A percentile compares a stretch with the other conserved stretches of the same genome.
Conservation (phyloP, 2,113 vertebrate species). For the Upupa epops region DNA sequence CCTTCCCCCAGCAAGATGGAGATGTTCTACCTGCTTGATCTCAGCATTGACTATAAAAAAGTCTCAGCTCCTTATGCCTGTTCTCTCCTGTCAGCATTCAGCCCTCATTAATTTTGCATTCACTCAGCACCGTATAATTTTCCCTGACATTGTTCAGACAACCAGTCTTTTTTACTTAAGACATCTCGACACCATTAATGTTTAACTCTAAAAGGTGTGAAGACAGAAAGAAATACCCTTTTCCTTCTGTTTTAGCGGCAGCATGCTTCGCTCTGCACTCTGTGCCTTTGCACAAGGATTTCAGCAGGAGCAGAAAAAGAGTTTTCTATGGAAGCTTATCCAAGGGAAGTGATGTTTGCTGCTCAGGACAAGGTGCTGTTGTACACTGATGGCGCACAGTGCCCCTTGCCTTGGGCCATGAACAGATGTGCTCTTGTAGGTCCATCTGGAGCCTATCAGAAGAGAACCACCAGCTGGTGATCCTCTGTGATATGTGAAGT, state of each 20-base stretch:
- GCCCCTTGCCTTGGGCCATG: background rate
- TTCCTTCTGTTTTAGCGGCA: background rate
- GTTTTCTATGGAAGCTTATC: background rate
- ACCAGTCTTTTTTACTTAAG: background rate
- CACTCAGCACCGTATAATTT: conserved; percentile 22
- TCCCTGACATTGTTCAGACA: conserved; percentile 38
- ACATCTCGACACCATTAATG: background rate
- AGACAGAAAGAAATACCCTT: background rate
- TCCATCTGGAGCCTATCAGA: background rate
- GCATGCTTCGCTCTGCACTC: background rate
- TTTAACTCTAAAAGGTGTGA: background rate
- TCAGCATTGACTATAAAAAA: background rate
- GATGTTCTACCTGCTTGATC: conserved; percentile 24
- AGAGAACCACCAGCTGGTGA: background rate
- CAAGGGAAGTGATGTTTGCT: background rate
- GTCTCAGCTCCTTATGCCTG: background rate
- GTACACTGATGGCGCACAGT: background rate
- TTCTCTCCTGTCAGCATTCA: background rate
- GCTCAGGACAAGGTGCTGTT: background rate
- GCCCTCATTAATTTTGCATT: conserved; percentile 25
- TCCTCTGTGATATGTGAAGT: background rate
- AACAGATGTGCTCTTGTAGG: background rate
- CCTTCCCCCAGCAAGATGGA: background rate
- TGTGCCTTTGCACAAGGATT: background rate
- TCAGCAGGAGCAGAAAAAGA: background rate